Base-by-base conservation (phyloP, 2,113 vertebrate genomes). In the Poeciliopsis turrubarensis region DNA sequence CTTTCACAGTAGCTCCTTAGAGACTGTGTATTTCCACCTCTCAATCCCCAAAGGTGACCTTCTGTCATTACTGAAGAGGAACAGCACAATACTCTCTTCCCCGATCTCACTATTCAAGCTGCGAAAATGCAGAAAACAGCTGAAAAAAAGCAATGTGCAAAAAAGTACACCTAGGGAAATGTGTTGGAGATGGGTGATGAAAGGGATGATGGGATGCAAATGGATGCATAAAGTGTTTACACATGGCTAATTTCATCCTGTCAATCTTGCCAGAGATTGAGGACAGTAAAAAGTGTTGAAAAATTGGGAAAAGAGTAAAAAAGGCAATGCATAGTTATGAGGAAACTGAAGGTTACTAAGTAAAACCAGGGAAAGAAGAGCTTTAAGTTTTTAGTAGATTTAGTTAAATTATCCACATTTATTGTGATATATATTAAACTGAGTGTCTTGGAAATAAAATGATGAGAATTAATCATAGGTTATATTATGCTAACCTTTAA, bases 161-260 rank as follows among this genome's bases (percentile, higher is more conserved):
- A 77, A 72, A 73, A 80, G 51, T 57, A 26, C 60, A 73, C 37
- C 19, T 29, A 34, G 51, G 73, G 60, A 47, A 69, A 75, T 69
- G 57, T 87, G 82, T 78, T 80, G 77, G 78, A 84, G 84, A 82
- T 72, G 5, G 11, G 70, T 70, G 77, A 85, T 75, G 68, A 75
- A 70, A 74, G 62, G 57, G 68, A 80, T 90, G 83, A 91, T 89
- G 83, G 82, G 82, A 92, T 93, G 91, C 87, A 93, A 94, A 93
- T 93, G 78, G 70, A 81, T 91, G 78, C 75, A 34, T 83, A 71
- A 78, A 82, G 83, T 92, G 89, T 94, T 91, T 92, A 91, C 91
- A 91, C 82, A 73, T 87, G 75, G 82, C 86, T 92, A 93, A 92
- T 92, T 93, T 87, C 88, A 74, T 88, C 62, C 90, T 89, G 92